These are phyloP conservation scores for Trichomalopsis sarcophagae DNA, from an alignment of 1,140 invertebrate species.

Conservation along the genomic window DNA sequence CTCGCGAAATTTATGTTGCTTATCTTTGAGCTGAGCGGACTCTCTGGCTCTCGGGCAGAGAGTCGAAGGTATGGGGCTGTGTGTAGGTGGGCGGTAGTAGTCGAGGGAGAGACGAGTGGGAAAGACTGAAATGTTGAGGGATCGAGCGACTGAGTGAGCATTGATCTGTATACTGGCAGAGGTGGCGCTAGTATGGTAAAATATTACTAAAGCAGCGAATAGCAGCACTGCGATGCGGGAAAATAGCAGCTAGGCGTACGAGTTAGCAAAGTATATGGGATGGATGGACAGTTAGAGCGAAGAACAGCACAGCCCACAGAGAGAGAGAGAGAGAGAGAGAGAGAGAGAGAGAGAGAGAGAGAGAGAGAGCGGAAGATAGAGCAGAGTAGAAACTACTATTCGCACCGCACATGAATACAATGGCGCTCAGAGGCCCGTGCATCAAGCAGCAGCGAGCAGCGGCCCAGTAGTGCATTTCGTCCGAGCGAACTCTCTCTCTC, in stretches of 20 bases:
- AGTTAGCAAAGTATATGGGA: not conserved
- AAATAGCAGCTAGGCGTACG: not conserved
- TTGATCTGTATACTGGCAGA: not conserved
- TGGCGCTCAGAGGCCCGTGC: not conserved
- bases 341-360: not conserved
- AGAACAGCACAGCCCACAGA: not conserved
- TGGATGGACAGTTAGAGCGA: not conserved
- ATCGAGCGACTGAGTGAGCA: not conserved
- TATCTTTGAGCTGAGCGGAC: slow-evolving; percentile 50
- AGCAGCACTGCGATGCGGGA: not conserved
- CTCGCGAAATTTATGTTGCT: slow-evolving; percentile 66
- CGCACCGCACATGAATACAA: slow-evolving; percentile 3
- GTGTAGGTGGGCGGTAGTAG: not conserved
- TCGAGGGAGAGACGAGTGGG: not conserved
- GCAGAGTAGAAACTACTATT: not conserved
- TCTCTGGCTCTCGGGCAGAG: not conserved
- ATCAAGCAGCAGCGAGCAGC: not conserved
- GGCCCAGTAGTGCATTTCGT: not conserved
- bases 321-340: not conserved
- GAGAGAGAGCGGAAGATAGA: not conserved
- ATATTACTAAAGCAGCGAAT: too few relatives aligned
- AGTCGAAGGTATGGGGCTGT: not conserved
- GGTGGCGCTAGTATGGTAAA: too few relatives aligned
- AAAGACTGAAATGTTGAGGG: not conserved
- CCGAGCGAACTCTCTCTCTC: not conserved